Conservation (phyloP, 2,888 invertebrate genomes). For the Minunthozetes semirufus region DNA sequence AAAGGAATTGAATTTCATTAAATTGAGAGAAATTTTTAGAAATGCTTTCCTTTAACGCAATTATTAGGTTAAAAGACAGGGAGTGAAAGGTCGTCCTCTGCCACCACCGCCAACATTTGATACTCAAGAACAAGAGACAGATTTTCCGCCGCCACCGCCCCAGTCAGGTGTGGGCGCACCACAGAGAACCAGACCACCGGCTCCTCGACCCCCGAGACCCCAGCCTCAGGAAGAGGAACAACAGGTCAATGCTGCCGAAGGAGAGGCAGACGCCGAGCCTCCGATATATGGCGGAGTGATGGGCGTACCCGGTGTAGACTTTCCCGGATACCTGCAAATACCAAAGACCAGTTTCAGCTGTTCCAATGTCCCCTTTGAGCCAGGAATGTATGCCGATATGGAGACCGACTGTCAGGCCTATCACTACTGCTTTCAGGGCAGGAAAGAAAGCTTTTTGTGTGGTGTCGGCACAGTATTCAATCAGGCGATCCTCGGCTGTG, state of each 20-base stretch:
- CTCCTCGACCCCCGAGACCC: background rate
- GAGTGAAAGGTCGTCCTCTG: background rate
- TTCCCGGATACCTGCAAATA: constrained; percentile 46
- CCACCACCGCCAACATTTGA: background rate
- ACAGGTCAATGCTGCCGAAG: constrained; percentile 1
- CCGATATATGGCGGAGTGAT: constrained; percentile 34
- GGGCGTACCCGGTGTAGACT: constrained; percentile 41
- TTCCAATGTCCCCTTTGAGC: constrained; percentile 63
- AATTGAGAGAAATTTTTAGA: too few relatives aligned
- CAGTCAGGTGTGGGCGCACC: constrained; percentile 10
- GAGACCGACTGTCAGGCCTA: constrained; percentile 56
- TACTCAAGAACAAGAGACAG: background rate
- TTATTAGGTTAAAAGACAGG: too few relatives aligned
- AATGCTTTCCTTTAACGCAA: too few relatives aligned
- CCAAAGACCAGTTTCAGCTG: constrained; percentile 74
- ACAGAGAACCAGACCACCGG: constrained; percentile 13
- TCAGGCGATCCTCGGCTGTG: constrained; percentile 45
- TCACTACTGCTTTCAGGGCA: constrained; percentile 45
- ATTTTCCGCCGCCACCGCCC: background rate
- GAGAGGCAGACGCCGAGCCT: constrained; percentile 32
- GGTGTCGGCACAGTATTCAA: constrained; percentile 46
- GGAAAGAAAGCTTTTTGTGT: constrained; percentile 49
- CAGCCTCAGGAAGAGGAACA: constrained; percentile 22
- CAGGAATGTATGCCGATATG: constrained; percentile 84
- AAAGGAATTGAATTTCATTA: too few relatives aligned